Evolutionary conservation across 2,797 vertebrate genomes (phyloP).

Genomic region (Forpus xanthops): DNA sequence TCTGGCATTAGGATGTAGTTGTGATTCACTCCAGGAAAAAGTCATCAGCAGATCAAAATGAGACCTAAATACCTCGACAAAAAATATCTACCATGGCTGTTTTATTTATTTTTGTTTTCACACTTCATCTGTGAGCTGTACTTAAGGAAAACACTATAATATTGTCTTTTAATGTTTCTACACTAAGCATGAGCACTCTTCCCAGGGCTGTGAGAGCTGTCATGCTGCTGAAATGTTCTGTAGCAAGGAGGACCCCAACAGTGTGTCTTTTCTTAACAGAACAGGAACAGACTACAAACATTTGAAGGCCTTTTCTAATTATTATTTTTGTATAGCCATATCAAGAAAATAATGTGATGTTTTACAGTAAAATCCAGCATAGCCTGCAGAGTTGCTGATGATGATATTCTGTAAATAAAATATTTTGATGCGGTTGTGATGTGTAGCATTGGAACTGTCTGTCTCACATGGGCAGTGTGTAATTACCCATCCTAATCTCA

Average conservation of each 20-base stretch:
- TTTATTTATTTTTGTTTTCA: not conserved
- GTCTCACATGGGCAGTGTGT: conserved; percentile 43
- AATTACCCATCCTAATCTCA: conserved; percentile 62
- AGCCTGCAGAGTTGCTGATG: conserved; percentile 25
- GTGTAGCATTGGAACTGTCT: conserved; percentile 40
- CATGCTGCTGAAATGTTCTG: not conserved
- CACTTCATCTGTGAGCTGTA: not conserved
- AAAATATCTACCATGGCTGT: not conserved
- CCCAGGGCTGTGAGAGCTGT: not conserved
- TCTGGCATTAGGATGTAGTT: conserved; percentile 4
- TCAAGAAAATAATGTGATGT: not conserved
- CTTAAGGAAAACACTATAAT: not conserved
- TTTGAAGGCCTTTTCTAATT: conserved; percentile 1
- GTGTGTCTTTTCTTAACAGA: not conserved
- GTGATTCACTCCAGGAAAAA: conserved; percentile 55
- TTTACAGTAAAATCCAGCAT: not conserved
- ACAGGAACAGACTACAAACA: not conserved
- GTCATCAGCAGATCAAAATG: conserved; percentile 47
- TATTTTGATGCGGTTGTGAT: conserved; percentile 55
- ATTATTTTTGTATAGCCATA: conserved; percentile 12
- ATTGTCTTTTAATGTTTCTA: not conserved
- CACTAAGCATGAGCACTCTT: not conserved
- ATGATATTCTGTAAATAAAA: conserved; percentile 60
- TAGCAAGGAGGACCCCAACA: not conserved
- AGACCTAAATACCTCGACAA: conserved; percentile 43